Evolutionary conservation across 2,888 invertebrate genomes (phyloP).

Genomic region (Patella pellucida): DNA sequence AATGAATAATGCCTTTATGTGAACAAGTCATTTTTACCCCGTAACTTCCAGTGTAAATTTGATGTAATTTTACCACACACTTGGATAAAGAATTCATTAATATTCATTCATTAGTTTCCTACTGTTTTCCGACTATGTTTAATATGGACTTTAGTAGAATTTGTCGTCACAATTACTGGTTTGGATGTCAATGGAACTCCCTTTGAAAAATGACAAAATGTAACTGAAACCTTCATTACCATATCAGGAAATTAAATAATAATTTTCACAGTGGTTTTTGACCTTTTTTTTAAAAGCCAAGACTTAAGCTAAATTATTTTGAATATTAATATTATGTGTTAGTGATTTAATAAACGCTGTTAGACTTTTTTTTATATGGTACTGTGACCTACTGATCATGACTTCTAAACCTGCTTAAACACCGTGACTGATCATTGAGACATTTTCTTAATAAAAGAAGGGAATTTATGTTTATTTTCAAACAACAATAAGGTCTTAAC

Average conservation of each 20-base stretch:
- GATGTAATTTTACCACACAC: conserved; percentile 7
- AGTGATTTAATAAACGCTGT: too few relatives aligned
- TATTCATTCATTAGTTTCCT: not conserved
- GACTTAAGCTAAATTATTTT: too few relatives aligned
- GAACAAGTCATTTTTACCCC: too few relatives aligned
- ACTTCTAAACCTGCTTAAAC: too few relatives aligned
- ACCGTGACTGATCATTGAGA: too few relatives aligned
- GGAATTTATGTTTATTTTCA: too few relatives aligned
- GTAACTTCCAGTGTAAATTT: not conserved
- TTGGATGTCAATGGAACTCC: not conserved
- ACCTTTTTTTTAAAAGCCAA: not conserved
- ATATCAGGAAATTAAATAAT: not conserved
- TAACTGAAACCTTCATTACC: not conserved
- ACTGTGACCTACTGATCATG: too few relatives aligned
- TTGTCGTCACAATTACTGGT: not conserved
- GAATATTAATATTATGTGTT: too few relatives aligned
- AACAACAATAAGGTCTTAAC: too few relatives aligned
- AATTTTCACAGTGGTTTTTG: not conserved
- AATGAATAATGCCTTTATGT: too few relatives aligned
- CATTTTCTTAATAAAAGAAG: too few relatives aligned
- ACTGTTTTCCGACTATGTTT: not conserved
- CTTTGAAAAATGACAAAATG: not conserved
- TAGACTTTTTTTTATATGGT: too few relatives aligned
- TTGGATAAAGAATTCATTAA: not conserved
- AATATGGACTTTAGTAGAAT: not conserved